Percentiles rank a stretch among this genome's conserved stretches.
Conservation (phyloP, 2,797 vertebrate species). For the Podargus strigoides region DNA sequence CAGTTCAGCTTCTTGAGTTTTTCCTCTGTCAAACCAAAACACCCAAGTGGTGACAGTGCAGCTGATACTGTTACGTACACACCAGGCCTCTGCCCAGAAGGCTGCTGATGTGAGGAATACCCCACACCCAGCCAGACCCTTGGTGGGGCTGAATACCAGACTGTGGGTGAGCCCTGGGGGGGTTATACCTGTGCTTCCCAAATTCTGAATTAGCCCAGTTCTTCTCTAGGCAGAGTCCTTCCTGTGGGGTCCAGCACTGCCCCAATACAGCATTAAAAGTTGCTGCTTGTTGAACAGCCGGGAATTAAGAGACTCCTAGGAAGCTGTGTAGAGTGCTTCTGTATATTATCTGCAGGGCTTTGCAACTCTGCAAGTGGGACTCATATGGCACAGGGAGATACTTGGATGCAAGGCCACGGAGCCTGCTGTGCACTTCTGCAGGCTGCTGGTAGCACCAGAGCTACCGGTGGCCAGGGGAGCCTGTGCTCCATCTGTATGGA, state of each 20-base stretch:
- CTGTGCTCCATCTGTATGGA: not conserved
- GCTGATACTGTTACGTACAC: not conserved
- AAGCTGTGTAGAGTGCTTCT: not conserved
- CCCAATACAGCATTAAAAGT: not conserved
- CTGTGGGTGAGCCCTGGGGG: not conserved
- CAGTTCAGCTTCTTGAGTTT: not conserved
- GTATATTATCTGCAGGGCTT: not conserved
- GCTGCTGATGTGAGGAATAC: not conserved
- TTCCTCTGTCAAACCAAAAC: not conserved
- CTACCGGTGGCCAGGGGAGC: rapidly evolving
- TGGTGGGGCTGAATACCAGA: not conserved
- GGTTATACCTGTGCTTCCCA: not conserved
- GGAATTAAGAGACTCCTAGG: not conserved
- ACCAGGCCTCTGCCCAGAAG: not conserved
- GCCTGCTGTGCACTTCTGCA: not conserved
- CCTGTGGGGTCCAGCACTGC: not conserved
- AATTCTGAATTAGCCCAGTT: not conserved
- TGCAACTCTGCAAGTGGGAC: not conserved
- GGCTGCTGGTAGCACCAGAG: rapidly evolving
- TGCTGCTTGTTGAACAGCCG: not conserved
- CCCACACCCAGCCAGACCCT: not conserved
- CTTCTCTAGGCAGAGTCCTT: not conserved
- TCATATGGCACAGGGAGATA: rapidly evolving
- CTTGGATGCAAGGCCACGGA: not conserved
- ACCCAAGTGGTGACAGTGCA: not conserved